Evolutionary conservation across 2,888 invertebrate genomes (phyloP).

Genomic region (Aleiodes testaceus): DNA sequence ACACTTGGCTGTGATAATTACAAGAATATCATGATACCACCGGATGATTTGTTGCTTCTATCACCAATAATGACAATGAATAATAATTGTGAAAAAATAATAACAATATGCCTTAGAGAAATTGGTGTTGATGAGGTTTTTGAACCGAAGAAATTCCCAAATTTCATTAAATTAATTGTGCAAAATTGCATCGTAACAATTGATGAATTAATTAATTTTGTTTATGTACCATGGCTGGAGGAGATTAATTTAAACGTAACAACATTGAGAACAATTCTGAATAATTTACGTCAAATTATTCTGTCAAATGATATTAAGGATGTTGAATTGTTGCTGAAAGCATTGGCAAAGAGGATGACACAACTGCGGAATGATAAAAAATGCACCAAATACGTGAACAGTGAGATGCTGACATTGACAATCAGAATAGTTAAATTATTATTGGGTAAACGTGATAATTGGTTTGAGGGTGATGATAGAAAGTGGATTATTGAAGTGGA

Average conservation of each 20-base stretch:
- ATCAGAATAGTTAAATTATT: slow-evolving; percentile 51
- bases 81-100: slow-evolving; percentile 43
- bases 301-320: slow-evolving; percentile 43
- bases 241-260: not conserved
- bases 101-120: not conserved
- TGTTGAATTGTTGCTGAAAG: slow-evolving; percentile 43
- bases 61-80: slow-evolving; percentile 59
- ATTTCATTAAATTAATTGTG: slow-evolving; percentile 52
- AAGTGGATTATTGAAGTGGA: slow-evolving; percentile 49
- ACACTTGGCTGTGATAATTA: slow-evolving; percentile 59
- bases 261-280: slow-evolving; percentile 53
- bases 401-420: slow-evolving; percentile 51
- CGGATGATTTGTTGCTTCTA: slow-evolving; percentile 57
- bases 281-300: slow-evolving; percentile 48
- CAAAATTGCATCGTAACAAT: slow-evolving; percentile 45
- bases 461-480: slow-evolving; percentile 20
- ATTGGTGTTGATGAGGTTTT: slow-evolving; percentile 56
- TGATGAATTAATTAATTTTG: slow-evolving; percentile 58
- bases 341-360: slow-evolving; percentile 52
- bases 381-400: slow-evolving; percentile 47
- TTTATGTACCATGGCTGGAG: slow-evolving; percentile 59
- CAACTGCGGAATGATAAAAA: slow-evolving; percentile 48
- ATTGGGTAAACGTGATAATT: slow-evolving; percentile 16
- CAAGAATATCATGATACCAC: slow-evolving; percentile 55
- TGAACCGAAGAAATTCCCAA: slow-evolving; percentile 55